phyloP scores from a whole-genome alignment of 1,140 invertebrate genomes.

The Oryctes rhinoceros region DNA sequence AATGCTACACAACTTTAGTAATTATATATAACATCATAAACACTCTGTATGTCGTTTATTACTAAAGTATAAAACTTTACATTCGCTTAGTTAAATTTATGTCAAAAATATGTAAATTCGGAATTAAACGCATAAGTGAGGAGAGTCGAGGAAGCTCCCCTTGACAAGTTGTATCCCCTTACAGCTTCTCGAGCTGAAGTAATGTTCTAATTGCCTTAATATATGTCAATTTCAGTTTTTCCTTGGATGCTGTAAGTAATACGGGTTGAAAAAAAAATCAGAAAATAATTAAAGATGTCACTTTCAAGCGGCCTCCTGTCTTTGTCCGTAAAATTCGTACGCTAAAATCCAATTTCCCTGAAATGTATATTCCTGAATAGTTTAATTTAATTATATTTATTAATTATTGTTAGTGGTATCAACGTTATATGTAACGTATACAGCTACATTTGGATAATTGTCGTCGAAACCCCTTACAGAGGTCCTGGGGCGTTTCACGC shows the following conservation, averaged over 20 bases:
- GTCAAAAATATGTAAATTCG: neutral
- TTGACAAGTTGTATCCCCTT: neutral
- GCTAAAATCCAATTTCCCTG: neutral
- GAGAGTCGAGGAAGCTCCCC: neutral
- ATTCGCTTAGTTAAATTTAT: neutral
- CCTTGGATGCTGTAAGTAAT: neutral
- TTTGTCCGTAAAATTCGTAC: neutral
- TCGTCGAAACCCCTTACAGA: neutral
- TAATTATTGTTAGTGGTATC: neutral
- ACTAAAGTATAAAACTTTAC: neutral
- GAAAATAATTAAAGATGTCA: neutral
- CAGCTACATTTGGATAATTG: neutral
- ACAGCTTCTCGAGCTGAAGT: neutral
- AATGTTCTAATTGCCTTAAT: constrained; percentile 11
- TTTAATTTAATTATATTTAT: neutral
- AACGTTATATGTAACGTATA: no score
- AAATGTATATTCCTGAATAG: neutral
- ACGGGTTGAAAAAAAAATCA: neutral
- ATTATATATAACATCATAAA: no score
- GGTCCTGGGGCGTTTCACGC: neutral
- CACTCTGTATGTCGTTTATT: neutral
- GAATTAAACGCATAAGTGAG: neutral
- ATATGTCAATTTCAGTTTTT: neutral
- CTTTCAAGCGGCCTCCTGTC: neutral
- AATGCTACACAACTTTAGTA: no score